A percentile compares a stretch with the other conserved stretches of the same genome.
Evolutionary conservation across 2,113 vertebrate species (phyloP).

Genomic region (Podarcis muralis): DNA sequence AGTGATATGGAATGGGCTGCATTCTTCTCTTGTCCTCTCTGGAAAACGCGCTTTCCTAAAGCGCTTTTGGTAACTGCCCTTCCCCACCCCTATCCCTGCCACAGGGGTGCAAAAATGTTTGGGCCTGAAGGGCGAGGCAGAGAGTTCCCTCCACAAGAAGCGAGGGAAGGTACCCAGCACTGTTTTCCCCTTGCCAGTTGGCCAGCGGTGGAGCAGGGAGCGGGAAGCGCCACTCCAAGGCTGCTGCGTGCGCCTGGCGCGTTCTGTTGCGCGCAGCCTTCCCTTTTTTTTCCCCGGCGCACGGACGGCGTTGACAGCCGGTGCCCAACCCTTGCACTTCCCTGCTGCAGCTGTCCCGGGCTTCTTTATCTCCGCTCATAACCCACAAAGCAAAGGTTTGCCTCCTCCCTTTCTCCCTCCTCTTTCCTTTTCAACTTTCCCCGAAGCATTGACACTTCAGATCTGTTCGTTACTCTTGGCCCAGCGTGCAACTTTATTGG

Average conservation of each 20-base stretch:
- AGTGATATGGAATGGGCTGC: background rate
- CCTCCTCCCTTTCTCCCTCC: slow-evolving; percentile 38
- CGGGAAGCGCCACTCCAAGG: background rate
- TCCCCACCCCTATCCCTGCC: too few species aligned
- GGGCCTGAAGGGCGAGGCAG: background rate
- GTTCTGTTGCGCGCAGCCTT: background rate
- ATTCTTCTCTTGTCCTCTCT: too few species aligned
- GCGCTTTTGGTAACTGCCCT: background rate
- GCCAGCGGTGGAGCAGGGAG: background rate
- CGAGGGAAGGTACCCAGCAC: background rate
- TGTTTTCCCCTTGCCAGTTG: too few species aligned
- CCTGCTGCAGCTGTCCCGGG: slow-evolving; percentile 62
- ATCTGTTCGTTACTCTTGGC: slow-evolving; percentile 58
- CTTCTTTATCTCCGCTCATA: slow-evolving; percentile 56
- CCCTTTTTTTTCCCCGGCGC: background rate
- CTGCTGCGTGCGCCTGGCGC: background rate
- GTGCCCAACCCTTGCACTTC: slow-evolving; percentile 33
- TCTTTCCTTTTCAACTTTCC: slow-evolving; percentile 29
- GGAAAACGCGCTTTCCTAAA: background rate
- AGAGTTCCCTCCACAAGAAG: too few species aligned
- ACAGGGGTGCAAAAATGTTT: background rate
- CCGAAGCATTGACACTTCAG: slow-evolving; percentile 52
- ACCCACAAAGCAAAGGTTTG: slow-evolving; percentile 45
- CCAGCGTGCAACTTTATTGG: slow-evolving; percentile 23
- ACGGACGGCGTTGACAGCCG: slow-evolving; percentile 47